Conservation (phyloP, 2,797 vertebrate species). For the Arctocebus calabarensis region DNA sequence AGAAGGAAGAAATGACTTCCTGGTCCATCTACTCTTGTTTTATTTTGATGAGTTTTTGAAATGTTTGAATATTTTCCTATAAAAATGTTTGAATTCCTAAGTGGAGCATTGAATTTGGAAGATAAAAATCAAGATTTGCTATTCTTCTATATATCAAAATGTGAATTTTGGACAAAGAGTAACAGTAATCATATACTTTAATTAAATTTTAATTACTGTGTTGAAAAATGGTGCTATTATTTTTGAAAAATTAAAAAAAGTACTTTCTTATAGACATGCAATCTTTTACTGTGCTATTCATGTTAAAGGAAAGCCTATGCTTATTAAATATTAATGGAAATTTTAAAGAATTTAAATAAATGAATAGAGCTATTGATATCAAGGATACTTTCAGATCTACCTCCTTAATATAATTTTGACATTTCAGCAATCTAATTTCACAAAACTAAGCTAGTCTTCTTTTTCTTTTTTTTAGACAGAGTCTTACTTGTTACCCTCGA, state of each 20-base stretch:
- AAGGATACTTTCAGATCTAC: slow-evolving; percentile 16
- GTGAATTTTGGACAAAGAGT: neutral
- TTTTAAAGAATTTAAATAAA: slow-evolving; percentile 8
- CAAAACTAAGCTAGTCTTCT: neutral
- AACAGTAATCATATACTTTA: neutral
- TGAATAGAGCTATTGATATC: neutral
- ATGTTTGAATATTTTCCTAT: neutral
- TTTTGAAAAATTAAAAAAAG: neutral
- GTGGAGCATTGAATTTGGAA: slow-evolving; percentile 10
- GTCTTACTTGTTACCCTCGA: no score
- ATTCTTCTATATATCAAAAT: neutral
- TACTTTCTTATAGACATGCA: neutral
- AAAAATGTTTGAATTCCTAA: slow-evolving; percentile 1
- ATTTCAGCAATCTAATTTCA: neutral
- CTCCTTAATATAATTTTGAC: neutral
- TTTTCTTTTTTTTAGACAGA: no score
- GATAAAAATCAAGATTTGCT: neutral
- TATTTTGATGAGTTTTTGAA: neutral
- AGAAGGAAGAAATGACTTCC: neutral
- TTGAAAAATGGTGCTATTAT: neutral
- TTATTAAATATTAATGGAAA: neutral
- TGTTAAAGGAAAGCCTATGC: neutral
- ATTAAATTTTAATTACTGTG: neutral
- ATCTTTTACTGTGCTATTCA: neutral
- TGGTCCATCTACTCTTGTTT: neutral